phyloP scores from a whole-genome alignment of 2,888 invertebrate genomes.

The Caenorhabditis zanzibari region DNA sequence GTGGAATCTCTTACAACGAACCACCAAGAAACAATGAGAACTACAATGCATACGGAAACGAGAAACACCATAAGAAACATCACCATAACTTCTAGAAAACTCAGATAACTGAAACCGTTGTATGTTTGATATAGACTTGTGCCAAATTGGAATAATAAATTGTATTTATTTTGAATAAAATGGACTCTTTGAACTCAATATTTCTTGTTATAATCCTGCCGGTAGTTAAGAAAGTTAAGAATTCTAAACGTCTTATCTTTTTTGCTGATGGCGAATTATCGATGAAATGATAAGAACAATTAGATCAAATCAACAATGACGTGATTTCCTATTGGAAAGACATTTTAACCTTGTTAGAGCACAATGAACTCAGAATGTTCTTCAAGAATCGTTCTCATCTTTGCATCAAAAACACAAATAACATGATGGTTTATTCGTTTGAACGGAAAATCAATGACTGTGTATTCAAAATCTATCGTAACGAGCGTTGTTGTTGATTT shows the following conservation, averaged over 20 bases:
- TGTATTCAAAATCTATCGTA: constrained; percentile 29
- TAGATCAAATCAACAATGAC: constrained; percentile 14
- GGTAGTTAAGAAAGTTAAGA: not conserved
- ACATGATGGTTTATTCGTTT: constrained; percentile 19
- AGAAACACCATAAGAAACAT: constrained; percentile 38
- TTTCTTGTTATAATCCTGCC: too few species aligned
- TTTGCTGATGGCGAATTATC: not conserved
- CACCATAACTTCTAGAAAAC: constrained; percentile 4
- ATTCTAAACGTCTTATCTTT: not conserved
- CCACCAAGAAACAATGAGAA: constrained; percentile 24
- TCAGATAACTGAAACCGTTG: not conserved
- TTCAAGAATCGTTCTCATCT: not conserved
- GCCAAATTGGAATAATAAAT: not conserved
- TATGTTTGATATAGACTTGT: constrained; percentile 18
- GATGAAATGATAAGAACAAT: not conserved
- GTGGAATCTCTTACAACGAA: constrained; percentile 24
- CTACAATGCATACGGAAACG: constrained; percentile 33
- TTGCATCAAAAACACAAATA: not conserved
- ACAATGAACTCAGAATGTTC: not conserved
- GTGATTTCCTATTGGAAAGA: not conserved
- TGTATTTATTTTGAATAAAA: constrained; percentile 15
- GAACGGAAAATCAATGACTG: constrained; percentile 3
- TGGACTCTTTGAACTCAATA: not conserved
- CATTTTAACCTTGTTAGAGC: not conserved
- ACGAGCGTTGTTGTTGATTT: constrained; percentile 45